These are phyloP conservation scores for Sula dactylatra DNA, from an alignment of 2,113 vertebrate genomes.

Conservation along the genomic window DNA sequence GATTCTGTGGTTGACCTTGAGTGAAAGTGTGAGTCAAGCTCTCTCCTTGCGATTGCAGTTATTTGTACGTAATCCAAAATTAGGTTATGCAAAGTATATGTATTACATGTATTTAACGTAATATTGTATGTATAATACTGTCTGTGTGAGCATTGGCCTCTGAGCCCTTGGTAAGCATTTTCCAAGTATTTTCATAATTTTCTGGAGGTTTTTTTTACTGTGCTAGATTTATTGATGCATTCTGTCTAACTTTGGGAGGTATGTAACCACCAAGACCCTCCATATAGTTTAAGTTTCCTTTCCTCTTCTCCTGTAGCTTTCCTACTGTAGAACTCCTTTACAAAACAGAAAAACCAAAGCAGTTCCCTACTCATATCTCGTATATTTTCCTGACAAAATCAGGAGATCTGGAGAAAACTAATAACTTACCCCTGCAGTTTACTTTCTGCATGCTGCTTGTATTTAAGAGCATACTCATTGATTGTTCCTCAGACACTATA, in stretches of 20 bases:
- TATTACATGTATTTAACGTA: background rate
- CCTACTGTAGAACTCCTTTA: background rate
- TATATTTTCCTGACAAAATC: background rate
- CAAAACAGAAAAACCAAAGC: background rate
- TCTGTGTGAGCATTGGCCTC: background rate
- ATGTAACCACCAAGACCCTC: background rate
- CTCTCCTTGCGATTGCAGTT: background rate
- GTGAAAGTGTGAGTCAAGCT: background rate
- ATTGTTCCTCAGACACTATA: background rate
- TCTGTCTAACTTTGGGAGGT: background rate
- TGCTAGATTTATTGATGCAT: background rate
- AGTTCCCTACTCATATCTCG: background rate
- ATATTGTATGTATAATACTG: background rate
- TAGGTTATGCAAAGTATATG: background rate
- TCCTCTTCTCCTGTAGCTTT: background rate
- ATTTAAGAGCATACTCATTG: background rate
- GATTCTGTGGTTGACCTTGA: background rate
- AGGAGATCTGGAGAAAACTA: background rate
- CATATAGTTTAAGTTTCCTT: background rate
- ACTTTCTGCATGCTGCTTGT: background rate
- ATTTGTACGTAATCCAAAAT: background rate
- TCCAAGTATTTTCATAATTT: background rate
- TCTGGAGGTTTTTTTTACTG: background rate
- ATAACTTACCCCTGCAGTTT: background rate
- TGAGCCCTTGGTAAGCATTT: background rate